These are phyloP conservation scores for Alligator sinensis DNA, from an alignment of 2,113 vertebrate genomes.

Conservation along the genomic window DNA sequence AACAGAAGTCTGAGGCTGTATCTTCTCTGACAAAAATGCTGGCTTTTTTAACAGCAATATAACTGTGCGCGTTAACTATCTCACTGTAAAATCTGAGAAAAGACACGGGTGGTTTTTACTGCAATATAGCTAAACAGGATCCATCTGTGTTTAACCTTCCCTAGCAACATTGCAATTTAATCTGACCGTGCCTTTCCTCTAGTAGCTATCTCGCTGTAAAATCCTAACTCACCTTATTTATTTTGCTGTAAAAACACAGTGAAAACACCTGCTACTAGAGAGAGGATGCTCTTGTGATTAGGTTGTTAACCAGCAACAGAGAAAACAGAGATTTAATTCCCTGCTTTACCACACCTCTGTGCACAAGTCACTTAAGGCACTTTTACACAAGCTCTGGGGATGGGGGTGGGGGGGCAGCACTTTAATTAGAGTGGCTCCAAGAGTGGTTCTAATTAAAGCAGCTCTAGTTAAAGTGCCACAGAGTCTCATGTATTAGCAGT, in stretches of 20 bases:
- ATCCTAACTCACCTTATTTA: background rate
- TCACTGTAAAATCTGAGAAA: background rate
- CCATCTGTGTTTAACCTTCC: background rate
- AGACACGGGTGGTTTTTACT: background rate
- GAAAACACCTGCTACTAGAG: background rate
- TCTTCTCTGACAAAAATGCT: background rate
- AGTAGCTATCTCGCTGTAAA: background rate
- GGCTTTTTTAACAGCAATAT: background rate
- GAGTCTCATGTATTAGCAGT: no score
- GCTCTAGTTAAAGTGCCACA: no score
- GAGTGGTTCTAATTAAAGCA: no score
- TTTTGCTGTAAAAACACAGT: rapidly evolving
- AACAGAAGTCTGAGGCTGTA: background rate
- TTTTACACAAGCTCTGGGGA: no score
- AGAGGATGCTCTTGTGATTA: background rate
- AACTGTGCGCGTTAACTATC: background rate
- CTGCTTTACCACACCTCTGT: background rate
- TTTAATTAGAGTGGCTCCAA: no score
- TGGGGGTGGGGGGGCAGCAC: no score
- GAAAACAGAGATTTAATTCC: conserved; percentile 7
- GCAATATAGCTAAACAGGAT: background rate
- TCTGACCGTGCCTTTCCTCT: background rate
- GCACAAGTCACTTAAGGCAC: background rate
- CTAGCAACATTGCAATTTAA: background rate
- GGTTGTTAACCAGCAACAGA: background rate